Evolutionary conservation across 2,888 invertebrate species (phyloP), one percentile per base, ranked within the genome.

Genomic region (Hoplodrina ambigua): DNA sequence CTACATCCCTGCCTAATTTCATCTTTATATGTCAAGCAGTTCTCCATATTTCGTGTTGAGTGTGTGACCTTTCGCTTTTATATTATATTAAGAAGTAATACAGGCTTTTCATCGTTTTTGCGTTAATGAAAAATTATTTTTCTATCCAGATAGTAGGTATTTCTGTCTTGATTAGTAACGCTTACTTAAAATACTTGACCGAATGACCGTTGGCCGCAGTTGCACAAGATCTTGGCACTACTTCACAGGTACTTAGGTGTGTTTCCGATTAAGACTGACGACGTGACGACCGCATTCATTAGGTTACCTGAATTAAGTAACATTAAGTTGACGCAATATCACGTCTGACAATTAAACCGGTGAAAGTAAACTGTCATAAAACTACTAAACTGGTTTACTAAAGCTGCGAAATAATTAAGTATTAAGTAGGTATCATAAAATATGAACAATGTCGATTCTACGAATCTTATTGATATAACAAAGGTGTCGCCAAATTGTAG

Each of bases 191-290:
- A 75, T 74, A 75, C 60, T 77, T 81, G 74, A 75, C 82, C 72
- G 75, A 75, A 76, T 78, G 78, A 81, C 78, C 84, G 65, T 79
- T 75, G 69, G 74, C 72, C 57, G 37, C 37, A 52, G 69, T 75
- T 79, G 75, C 79, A 76, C 74, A 73, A 84, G 63, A 78, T 77
- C 63, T 84, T 84, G 82, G 82, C 75, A 78, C 77, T 67, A 56
- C 33, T 72, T 69, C 63, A 72, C 68, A 67, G 82, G 63, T 72
- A 75, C 41, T 11, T 41, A 41, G 65, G 55, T 64, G 52, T 69
- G 65, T 67, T 75, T 77, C 55, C 70, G 60, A 84, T 68, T 68
- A 66, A 79, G 55, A 74, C 76, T 61, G 67, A 61, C 58, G 59
- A 69, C 58, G 58, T 59, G 67, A 62, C 58, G 57, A 69, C 58